Base-by-base conservation (phyloP, 2,113 vertebrate species). In the Cyanoramphus novaezelandiae region DNA sequence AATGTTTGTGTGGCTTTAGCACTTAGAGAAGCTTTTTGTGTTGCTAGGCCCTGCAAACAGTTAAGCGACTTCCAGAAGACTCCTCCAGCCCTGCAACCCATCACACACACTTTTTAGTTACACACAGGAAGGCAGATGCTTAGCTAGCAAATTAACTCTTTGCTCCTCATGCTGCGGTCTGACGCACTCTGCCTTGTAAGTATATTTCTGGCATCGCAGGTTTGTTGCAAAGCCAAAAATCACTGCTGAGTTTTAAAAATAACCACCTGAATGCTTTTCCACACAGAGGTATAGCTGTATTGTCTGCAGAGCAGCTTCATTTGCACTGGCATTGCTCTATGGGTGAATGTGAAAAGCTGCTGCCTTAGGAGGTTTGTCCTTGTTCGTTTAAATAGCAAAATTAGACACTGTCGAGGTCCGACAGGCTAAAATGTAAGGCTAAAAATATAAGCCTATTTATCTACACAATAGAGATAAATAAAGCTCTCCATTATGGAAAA, bases 361-460 rank as follows among this genome's bases (percentile, higher is more conserved):
- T 41, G 72, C 90, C 82, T 91, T 47, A 75, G 50, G 60, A 96
- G 78, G 69, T 41, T 87, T 87, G 74, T 29, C n/a, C 63, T 95
- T 88, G 74, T 57, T 91, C 43, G 47, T 92, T 77, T 88, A 74
- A 92, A 86, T 28, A 62, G 76, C 46, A 95, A 92, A 95, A 93
- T 90, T 92, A 92, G 90, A 95, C 67, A 62, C 57, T 81, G 60
- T 60, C 83, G 75, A 94, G 80, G 82, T 95, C 72, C 85, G 74
- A 94, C 43, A 82, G 17, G 47, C 77, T 94, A 83, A 95, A 94
- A 94, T 59, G n/a, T 59, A 23, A 80, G 17, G 43, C 80, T 93
- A 82, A 95, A 94, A 95, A 72, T 49, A 47, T 13, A 94, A 93
- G 39, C 50, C n/a, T 81, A 20, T 68, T 91, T 94, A 90, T 65